These are phyloP conservation scores for Spatulosminthurus flaviceps DNA, from an alignment of 2,888 invertebrate species.

Conservation along the genomic window DNA sequence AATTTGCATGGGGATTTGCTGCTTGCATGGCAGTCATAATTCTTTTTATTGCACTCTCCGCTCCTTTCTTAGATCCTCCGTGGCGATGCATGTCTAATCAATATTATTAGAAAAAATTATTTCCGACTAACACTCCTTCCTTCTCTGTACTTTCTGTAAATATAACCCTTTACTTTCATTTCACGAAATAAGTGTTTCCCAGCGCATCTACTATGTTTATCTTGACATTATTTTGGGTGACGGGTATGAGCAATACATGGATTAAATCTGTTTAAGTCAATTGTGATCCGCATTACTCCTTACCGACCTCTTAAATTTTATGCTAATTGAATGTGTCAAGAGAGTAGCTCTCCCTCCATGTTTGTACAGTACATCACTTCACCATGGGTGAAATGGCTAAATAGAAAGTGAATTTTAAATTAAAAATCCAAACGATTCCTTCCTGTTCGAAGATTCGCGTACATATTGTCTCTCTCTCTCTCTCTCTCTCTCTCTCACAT, in stretches of 20 bases:
- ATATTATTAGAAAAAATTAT: conserved; percentile 9
- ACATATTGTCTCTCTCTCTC: too few species aligned
- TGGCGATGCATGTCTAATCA: conserved; percentile 14
- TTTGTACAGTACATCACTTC: not conserved
- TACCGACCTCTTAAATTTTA: not conserved
- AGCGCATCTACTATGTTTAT: too few species aligned
- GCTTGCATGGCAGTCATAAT: conserved; percentile 8
- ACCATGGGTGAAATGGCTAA: not conserved
- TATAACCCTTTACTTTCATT: not conserved
- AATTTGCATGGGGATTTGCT: not conserved
- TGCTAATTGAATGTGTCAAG: conserved; percentile 5
- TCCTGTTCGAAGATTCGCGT: not conserved
- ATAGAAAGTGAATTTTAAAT: conserved; percentile 3
- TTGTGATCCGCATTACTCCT: not conserved
- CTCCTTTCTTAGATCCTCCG: conserved; percentile 13
- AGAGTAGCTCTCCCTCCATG: not conserved
- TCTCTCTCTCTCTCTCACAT: too few species aligned
- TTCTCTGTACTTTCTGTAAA: not conserved
- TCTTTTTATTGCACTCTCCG: conserved; percentile 7
- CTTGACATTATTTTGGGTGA: too few species aligned
- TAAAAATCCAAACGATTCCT: not conserved
- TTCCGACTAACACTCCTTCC: not conserved
- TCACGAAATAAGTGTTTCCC: too few species aligned
- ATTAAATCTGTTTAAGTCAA: not conserved
- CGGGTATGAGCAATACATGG: too few species aligned